Evolutionary conservation across 2,888 invertebrate species (phyloP).

Genomic region (Brachypterus glaber): DNA sequence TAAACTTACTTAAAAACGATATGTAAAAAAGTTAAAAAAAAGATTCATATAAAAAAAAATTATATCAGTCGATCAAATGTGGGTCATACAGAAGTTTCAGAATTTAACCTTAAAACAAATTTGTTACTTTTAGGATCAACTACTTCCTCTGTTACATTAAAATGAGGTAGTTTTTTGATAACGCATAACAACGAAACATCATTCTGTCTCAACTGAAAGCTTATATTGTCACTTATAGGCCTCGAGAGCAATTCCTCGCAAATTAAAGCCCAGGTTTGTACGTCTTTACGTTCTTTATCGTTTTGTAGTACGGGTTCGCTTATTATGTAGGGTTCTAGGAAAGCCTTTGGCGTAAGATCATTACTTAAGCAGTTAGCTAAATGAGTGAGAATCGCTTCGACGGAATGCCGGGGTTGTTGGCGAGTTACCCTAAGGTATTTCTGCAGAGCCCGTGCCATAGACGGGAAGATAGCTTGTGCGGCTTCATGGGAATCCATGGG

Average conservation of each 20-base stretch:
- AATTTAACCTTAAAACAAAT: conserved; percentile 87
- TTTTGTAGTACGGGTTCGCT: conserved; percentile 78
- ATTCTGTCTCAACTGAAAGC: conserved; percentile 87
- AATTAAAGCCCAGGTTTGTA: conserved; percentile 94
- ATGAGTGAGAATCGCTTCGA: conserved; percentile 85
- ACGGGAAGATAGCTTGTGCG: conserved; percentile 95
- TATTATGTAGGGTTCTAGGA: conserved; percentile 86
- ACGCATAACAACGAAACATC: conserved; percentile 87
- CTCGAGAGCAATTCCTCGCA: conserved; percentile 86
- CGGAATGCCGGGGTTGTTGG: conserved; percentile 92
- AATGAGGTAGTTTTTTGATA: conserved; percentile 80
- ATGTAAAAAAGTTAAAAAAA: conserved; percentile 8
- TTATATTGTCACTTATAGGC: conserved; percentile 70
- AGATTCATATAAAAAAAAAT: conserved; percentile 12
- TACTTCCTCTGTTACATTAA: conserved; percentile 90
- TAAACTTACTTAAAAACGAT: conserved; percentile 3
- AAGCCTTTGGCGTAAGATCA: conserved; percentile 89
- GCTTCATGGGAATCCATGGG: conserved; percentile 93
- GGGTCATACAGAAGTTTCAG: conserved; percentile 92
- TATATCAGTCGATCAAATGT: conserved; percentile 39
- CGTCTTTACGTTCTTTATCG: conserved; percentile 67
- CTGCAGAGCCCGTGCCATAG: conserved; percentile 90
- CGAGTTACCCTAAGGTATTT: conserved; percentile 92
- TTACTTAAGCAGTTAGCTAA: conserved; percentile 85
- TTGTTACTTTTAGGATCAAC: conserved; percentile 93